Percentiles rank a stretch among this genome's conserved stretches.
Evolutionary conservation across 2,113 vertebrate genomes (phyloP).

Genomic region (Toxotes chatareus): DNA sequence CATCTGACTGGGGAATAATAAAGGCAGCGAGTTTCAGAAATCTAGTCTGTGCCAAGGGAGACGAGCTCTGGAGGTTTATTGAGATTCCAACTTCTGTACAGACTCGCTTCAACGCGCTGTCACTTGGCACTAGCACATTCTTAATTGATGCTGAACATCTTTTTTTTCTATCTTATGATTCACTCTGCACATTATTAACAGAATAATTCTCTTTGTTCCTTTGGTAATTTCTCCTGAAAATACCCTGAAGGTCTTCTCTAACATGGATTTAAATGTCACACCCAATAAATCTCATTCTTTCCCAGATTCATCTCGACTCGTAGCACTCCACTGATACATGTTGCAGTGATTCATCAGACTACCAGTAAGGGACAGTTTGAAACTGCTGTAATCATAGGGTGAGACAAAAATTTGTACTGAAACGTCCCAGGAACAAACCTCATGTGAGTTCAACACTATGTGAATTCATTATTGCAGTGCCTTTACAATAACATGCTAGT

Average conservation of each 20-base stretch:
- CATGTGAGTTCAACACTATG: background rate
- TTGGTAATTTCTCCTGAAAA: conserved; percentile 41
- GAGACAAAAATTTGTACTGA: conserved; percentile 28
- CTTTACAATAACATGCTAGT: background rate
- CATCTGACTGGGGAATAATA: conserved; percentile 12
- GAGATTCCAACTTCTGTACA: conserved; percentile 9
- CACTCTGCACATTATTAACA: conserved; percentile 44
- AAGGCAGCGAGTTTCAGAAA: conserved; percentile 11
- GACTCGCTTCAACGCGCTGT: conserved; percentile 20
- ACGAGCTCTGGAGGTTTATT: conserved; percentile 27
- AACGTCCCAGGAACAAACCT: conserved; percentile 12
- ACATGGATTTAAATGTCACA: conserved; percentile 57
- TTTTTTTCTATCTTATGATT: conserved; percentile 33
- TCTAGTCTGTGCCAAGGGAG: conserved; percentile 4
- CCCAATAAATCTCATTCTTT: conserved; percentile 22
- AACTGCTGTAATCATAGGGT: conserved; percentile 46
- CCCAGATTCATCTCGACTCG: conserved; percentile 27
- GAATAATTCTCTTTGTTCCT: conserved; percentile 48
- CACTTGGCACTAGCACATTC: conserved; percentile 33
- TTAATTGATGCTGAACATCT: conserved; percentile 44
- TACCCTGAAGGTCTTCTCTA: conserved; percentile 26
- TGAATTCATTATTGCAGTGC: conserved; percentile 16
- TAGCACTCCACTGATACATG: conserved; percentile 1
- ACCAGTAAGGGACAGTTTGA: conserved; percentile 30
- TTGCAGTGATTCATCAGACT: conserved; percentile 34